Percentiles rank a stretch among this genome's conserved stretches.
Conservation (phyloP, 1,140 invertebrate genomes). For the Alviniconcha marisindica region DNA sequence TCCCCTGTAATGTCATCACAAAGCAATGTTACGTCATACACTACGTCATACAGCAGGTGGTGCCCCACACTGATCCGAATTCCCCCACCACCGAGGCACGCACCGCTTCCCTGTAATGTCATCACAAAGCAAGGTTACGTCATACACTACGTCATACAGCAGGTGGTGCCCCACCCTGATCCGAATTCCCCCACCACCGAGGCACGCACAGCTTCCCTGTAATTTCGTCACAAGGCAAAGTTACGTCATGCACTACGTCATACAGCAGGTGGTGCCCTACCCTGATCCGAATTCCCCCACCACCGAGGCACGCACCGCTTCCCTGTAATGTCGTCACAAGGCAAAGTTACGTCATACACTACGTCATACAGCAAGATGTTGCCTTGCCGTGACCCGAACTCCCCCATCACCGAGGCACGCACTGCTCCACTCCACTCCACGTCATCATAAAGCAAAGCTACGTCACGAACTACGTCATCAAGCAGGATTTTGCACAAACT, state of each 20-base stretch:
- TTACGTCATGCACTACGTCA: slow-evolving; percentile 80
- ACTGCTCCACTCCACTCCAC: slow-evolving; percentile 38
- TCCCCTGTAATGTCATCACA: slow-evolving; percentile 9
- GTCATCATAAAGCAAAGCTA: not conserved
- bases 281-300: slow-evolving; percentile 77
- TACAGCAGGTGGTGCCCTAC: slow-evolving; percentile 80
- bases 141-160: slow-evolving; percentile 85
- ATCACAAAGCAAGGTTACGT: not conserved
- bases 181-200: slow-evolving; percentile 74
- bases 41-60: slow-evolving; percentile 83
- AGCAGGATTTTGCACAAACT: slow-evolving; percentile 80
- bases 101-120: slow-evolving; percentile 39
- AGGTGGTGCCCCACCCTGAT: slow-evolving; percentile 76
- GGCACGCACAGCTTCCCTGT: slow-evolving; percentile 39
- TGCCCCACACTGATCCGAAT: slow-evolving; percentile 77
- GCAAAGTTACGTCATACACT: too few species aligned
- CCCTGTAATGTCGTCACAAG: not conserved
- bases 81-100: slow-evolving; percentile 50
- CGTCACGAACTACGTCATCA: too few species aligned
- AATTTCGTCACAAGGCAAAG: not conserved
- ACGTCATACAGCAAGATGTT: slow-evolving; percentile 84
- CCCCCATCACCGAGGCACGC: slow-evolving; percentile 40
- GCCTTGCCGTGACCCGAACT: slow-evolving; percentile 77
- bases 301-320: slow-evolving; percentile 37
- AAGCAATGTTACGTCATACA: slow-evolving; percentile 75